These are phyloP conservation scores for Cervus canadensis DNA, from an alignment of 2,113 vertebrate genomes.

Conservation along the genomic window DNA sequence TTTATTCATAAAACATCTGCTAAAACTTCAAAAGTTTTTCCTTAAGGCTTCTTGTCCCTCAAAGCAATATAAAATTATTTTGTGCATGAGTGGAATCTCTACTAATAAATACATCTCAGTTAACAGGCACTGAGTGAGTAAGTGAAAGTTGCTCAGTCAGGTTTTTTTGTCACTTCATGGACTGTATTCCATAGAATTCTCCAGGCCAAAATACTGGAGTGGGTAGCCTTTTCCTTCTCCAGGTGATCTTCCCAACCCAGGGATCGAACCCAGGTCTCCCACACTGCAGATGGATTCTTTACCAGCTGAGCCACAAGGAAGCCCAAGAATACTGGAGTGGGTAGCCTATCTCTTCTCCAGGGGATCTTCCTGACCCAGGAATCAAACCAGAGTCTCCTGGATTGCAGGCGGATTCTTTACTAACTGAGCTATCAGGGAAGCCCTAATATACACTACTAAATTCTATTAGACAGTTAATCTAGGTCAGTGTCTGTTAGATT, in stretches of 20 bases:
- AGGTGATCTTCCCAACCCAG: background rate
- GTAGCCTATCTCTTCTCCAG: background rate
- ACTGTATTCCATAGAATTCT: background rate
- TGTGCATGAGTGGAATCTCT: background rate
- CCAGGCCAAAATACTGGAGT: background rate
- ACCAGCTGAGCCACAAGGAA: background rate
- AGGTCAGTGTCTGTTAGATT: background rate
- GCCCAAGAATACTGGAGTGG: background rate
- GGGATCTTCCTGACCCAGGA: background rate
- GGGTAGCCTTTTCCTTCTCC: background rate
- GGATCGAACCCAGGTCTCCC: accelerated
- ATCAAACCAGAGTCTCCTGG: background rate
- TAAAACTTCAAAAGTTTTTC: background rate
- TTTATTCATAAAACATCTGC: background rate
- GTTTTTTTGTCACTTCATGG: background rate
- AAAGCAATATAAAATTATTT: background rate
- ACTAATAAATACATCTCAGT: background rate
- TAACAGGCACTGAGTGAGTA: background rate
- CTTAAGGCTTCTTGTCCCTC: background rate
- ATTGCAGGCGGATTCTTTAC: background rate
- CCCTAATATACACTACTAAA: background rate
- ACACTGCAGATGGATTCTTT: background rate
- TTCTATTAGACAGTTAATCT: constrained; percentile 24
- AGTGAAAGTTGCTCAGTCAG: background rate
- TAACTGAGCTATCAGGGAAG: background rate